phyloP scores from a whole-genome alignment of 2,888 invertebrate genomes.

The Plemyria rubiginata region DNA sequence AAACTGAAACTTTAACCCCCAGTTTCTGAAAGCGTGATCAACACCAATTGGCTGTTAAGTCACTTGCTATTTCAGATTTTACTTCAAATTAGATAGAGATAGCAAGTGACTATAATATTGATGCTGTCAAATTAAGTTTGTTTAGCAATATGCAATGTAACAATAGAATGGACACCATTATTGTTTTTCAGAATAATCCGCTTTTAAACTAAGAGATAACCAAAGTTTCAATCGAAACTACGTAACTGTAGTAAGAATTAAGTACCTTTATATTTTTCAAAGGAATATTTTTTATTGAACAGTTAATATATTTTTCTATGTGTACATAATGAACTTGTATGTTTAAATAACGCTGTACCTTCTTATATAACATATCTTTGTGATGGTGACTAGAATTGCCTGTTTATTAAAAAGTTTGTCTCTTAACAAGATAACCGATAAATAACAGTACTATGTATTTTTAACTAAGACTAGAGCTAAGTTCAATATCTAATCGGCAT shows the following conservation, averaged over 20 bases:
- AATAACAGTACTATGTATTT: constrained; percentile 10
- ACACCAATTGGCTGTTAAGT: too few relatives aligned
- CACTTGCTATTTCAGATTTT: too few relatives aligned
- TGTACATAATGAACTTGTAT: constrained; percentile 64
- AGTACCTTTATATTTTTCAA: constrained; percentile 55
- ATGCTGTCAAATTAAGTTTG: neutral
- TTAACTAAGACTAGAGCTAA: constrained; percentile 7
- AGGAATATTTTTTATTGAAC: constrained; percentile 66
- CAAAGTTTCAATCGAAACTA: constrained; percentile 56
- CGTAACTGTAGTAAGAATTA: constrained; percentile 49
- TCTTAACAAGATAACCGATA: constrained; percentile 25
- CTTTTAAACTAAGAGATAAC: constrained; percentile 41
- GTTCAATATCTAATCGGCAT: constrained; percentile 21
- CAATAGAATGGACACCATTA: constrained; percentile 2
- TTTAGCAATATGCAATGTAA: neutral
- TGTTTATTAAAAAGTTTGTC: constrained; percentile 34
- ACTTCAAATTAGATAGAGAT: too few relatives aligned
- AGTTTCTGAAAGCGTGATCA: too few relatives aligned
- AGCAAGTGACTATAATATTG: too few relatives aligned
- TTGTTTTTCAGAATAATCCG: constrained; percentile 34
- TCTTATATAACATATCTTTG: constrained; percentile 56
- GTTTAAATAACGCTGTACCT: constrained; percentile 50
- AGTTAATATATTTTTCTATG: constrained; percentile 75
- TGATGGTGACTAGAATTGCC: constrained; percentile 28
- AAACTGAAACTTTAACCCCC: too few relatives aligned